Percentiles rank a stretch among this genome's conserved stretches.
phyloP scores from a whole-genome alignment of 2,113 vertebrate genomes.

The Sturnira hondurensis region DNA sequence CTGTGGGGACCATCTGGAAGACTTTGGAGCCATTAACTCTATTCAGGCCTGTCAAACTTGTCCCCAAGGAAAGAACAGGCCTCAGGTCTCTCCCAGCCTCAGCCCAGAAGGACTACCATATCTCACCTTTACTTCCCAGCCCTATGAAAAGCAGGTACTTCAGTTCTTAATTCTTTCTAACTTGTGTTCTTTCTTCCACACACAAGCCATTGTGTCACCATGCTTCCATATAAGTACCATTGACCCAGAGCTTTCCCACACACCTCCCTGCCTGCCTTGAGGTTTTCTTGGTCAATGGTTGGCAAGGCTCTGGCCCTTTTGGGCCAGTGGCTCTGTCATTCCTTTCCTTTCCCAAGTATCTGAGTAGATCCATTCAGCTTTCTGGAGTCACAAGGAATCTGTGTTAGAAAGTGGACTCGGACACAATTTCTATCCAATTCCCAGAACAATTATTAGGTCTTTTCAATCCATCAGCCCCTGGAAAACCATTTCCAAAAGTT shows the following conservation, averaged over 20 bases:
- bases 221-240: not conserved
- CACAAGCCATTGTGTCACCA: not conserved
- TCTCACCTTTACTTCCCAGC: not conserved
- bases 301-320: not conserved
- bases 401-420: not conserved
- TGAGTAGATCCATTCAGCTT: not conserved
- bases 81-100: not conserved
- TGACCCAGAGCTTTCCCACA: not conserved
- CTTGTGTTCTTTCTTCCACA: not conserved
- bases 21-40: not conserved
- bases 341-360: not conserved
- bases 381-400: not conserved
- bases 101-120: not conserved
- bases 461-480: not conserved
- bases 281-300: not conserved
- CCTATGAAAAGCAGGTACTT: not conserved
- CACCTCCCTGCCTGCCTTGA: not conserved
- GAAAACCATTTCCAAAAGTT: not conserved
- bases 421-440: not conserved
- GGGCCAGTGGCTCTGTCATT: not conserved
- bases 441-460: not conserved
- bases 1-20: conserved; percentile 35
- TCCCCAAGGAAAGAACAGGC: not conserved
- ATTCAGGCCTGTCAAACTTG: not conserved
- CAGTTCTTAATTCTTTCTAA: not conserved